Conservation (phyloP, 2,113 vertebrate genomes). For the Tetrao urogallus region DNA sequence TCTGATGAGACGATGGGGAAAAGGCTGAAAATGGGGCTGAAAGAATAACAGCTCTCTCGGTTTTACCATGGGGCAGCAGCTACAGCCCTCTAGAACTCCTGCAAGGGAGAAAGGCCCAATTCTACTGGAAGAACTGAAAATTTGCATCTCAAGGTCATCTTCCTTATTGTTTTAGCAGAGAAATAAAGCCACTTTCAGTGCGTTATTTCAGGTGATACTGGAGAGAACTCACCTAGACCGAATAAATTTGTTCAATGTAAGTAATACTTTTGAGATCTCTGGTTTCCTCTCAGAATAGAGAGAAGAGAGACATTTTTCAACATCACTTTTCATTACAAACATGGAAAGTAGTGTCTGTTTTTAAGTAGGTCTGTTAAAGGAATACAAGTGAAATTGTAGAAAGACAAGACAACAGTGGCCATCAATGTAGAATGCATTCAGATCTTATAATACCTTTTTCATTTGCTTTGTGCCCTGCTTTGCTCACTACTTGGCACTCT, state of each 20-base stretch:
- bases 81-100: neutral
- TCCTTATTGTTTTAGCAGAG: neutral
- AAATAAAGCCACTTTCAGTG: neutral
- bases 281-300: neutral
- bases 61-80: neutral
- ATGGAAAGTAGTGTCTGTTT: neutral
- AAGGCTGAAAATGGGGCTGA: neutral
- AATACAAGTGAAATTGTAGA: neutral
- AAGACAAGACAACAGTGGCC: neutral
- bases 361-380: neutral
- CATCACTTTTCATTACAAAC: neutral
- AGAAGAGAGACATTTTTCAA: neutral
- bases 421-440: neutral
- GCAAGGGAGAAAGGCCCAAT: neutral
- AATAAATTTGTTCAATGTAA: neutral
- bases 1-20: neutral
- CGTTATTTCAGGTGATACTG: neutral
- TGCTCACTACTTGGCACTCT: neutral
- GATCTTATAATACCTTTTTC: neutral
- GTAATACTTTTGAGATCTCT: neutral
- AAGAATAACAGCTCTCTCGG: neutral
- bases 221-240: neutral
- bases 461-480: neutral
- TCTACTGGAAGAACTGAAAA: neutral
- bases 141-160: neutral